phyloP scores from a whole-genome alignment of 2,888 invertebrate genomes.

The Argynnis bischoffii region DNA sequence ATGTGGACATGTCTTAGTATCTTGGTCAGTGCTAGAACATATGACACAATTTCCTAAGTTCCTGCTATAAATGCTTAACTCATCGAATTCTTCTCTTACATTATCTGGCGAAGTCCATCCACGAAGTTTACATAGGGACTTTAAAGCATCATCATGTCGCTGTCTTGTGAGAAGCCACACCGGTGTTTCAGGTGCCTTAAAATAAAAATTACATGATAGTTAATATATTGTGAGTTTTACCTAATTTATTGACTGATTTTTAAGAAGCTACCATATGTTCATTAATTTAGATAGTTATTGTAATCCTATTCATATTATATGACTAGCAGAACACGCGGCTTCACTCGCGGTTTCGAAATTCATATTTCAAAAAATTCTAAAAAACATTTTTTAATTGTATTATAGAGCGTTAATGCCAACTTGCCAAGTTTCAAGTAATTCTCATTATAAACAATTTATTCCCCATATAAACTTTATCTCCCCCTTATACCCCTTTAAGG shows the following conservation, averaged over 20 bases:
- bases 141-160: constrained; percentile 74
- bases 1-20: constrained; percentile 59
- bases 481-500: no score
- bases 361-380: no score
- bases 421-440: no score
- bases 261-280: no score
- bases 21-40: constrained; percentile 55
- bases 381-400: no score
- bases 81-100: constrained; percentile 73
- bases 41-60: constrained; percentile 62
- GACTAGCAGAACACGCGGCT: no score
- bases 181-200: constrained; percentile 81
- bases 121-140: constrained; percentile 78
- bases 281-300: neutral
- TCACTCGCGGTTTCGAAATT: no score
- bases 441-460: no score
- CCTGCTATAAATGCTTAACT: constrained; percentile 65
- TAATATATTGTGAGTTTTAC: neutral
- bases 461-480: no score
- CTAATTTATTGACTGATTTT: neutral
- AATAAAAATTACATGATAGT: neutral
- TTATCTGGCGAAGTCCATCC: constrained; percentile 77
- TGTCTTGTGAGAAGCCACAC: constrained; percentile 80
- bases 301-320: no score
- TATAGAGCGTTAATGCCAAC: no score